These are phyloP conservation scores for Crotalus tigris DNA, from an alignment of 2,113 vertebrate species.

Conservation along the genomic window DNA sequence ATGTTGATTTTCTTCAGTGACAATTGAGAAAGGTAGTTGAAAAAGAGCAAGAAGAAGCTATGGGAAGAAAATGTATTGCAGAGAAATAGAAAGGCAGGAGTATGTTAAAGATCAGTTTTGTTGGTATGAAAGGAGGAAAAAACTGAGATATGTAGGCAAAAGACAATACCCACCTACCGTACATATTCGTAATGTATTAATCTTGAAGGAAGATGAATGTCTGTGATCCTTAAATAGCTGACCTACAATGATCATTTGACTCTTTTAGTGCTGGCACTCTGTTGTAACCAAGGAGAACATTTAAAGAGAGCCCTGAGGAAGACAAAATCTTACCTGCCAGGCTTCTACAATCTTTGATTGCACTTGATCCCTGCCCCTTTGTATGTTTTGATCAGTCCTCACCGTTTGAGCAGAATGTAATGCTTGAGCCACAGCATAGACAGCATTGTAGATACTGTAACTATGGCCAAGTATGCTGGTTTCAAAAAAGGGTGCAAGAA, in stretches of 20 bases:
- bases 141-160: too few species aligned
- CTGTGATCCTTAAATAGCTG: background rate
- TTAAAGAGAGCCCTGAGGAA: background rate
- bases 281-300: background rate
- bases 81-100: too few species aligned
- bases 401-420: background rate
- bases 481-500: background rate
- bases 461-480: background rate
- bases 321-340: background rate
- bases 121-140: too few species aligned
- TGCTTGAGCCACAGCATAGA: background rate
- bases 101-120: too few species aligned
- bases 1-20: background rate
- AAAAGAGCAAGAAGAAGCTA: background rate
- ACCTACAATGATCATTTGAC: background rate
- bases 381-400: background rate
- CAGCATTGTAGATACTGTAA: background rate
- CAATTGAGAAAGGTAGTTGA: background rate
- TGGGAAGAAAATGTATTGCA: background rate
- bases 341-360: background rate
- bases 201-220: background rate
- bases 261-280: background rate
- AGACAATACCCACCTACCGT: too few species aligned
- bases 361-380: background rate
- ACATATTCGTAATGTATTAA: background rate